Percentiles rank a stretch among this genome's conserved stretches.
phyloP scores from a whole-genome alignment of 2,113 vertebrate species.

The Hippocampus zosterae region DNA sequence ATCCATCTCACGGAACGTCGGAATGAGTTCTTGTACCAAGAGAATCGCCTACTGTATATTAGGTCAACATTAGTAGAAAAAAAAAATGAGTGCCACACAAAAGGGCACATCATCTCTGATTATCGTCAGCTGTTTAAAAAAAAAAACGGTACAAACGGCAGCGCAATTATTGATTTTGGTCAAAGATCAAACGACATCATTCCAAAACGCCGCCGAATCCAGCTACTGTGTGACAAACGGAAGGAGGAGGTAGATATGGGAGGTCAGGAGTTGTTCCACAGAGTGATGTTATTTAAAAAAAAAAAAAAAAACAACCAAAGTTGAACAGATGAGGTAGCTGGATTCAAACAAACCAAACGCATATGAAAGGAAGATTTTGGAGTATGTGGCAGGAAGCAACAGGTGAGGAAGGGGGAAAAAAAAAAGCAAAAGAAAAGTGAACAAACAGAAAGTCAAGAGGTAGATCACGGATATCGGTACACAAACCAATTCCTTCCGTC shows the following conservation, averaged over 20 bases:
- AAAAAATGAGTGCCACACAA: background rate
- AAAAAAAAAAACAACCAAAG: constrained; percentile 10
- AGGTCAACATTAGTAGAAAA: background rate
- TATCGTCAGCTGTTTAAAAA: background rate
- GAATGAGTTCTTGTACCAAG: no score
- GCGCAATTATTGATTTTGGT: background rate
- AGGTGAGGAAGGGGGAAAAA: constrained; percentile 48
- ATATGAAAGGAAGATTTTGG: constrained; percentile 60
- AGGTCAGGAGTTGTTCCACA: constrained; percentile 43
- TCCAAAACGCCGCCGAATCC: background rate
- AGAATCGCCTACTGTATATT: background rate
- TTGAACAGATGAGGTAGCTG: constrained; percentile 93
- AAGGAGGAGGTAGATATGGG: constrained; percentile 12
- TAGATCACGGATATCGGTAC: constrained; percentile 92
- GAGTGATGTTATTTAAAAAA: background rate
- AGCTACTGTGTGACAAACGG: background rate
- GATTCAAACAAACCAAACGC: constrained; percentile 70
- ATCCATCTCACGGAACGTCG: no score
- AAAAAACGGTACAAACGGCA: background rate
- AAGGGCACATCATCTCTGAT: background rate
- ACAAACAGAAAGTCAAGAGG: constrained; percentile 82
- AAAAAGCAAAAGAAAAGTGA: constrained; percentile 64
- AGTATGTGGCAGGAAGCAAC: constrained; percentile 66
- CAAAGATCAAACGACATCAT: constrained; percentile 1
- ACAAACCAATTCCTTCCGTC: constrained; percentile 74